Evolutionary conservation across 2,113 vertebrate species (phyloP).

Genomic region (Sapajus apella): DNA sequence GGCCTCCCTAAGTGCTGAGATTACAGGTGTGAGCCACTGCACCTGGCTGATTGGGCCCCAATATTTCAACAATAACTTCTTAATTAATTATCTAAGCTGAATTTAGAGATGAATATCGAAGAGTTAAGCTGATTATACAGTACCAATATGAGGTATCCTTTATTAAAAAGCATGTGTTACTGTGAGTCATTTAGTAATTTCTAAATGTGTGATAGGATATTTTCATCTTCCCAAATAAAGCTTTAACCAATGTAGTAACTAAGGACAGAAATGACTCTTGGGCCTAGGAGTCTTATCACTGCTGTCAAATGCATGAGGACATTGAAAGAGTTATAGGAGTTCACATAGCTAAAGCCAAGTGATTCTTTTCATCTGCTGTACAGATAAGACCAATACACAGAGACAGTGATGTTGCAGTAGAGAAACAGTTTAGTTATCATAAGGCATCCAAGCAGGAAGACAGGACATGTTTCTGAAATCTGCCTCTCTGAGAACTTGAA

Average conservation of each 20-base stretch:
- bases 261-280: background rate
- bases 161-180: background rate
- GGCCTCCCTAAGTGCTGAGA: background rate
- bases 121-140: background rate
- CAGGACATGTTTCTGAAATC: too few relatives aligned
- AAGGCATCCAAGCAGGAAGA: too few relatives aligned
- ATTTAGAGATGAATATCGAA: background rate
- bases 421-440: too few relatives aligned
- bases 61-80: background rate
- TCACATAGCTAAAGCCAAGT: too few relatives aligned
- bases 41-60: too few relatives aligned
- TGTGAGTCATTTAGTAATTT: background rate
- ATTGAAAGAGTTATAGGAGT: background rate
- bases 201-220: background rate
- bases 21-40: background rate
- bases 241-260: constrained; percentile 15
- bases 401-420: too few relatives aligned
- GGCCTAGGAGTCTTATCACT: background rate
- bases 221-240: background rate
- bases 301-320: background rate
- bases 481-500: too few relatives aligned
- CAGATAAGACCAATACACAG: too few relatives aligned
- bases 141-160: background rate
- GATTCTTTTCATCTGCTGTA: too few relatives aligned
- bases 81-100: constrained; percentile 1